Conservation (phyloP, 2,113 vertebrate genomes). For the Poeciliopsis retropinna region DNA sequence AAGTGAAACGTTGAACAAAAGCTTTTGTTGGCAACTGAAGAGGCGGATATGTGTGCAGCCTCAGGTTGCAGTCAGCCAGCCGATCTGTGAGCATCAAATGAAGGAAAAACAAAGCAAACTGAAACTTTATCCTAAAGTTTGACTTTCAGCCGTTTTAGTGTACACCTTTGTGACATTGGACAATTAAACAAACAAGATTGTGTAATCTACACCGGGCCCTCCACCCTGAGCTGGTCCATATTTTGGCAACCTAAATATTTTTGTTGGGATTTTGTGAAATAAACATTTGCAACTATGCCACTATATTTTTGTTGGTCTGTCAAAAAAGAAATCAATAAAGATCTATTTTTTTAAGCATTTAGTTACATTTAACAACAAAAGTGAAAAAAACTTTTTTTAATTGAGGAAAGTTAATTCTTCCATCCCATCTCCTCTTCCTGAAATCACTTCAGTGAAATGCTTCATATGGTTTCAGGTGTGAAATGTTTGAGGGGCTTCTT, state of each 20-base stretch:
- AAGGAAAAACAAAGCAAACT: constrained; percentile 12
- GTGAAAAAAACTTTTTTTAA: too few species aligned
- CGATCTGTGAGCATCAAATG: constrained; percentile 9
- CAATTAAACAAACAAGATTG: too few species aligned
- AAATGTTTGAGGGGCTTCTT: too few species aligned
- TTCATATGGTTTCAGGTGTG: too few species aligned
- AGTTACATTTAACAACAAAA: too few species aligned
- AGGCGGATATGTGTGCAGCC: constrained; percentile 1
- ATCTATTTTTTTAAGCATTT: too few species aligned
- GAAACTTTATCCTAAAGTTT: constrained; percentile 29
- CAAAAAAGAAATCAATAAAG: too few species aligned
- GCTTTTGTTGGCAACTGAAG: constrained; percentile 41
- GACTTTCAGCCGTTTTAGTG: background rate
- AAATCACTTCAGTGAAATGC: too few species aligned
- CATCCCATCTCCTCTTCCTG: too few species aligned
- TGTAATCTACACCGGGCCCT: background rate
- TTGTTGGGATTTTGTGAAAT: background rate
- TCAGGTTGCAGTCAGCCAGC: constrained; percentile 46
- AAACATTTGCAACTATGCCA: background rate
- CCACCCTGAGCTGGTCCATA: background rate
- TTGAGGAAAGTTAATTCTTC: too few species aligned
- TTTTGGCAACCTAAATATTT: background rate
- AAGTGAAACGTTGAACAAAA: background rate
- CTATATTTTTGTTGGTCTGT: too few species aligned
- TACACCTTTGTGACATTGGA: background rate